Evolutionary conservation across 2,113 vertebrate genomes (phyloP), one percentile per base, ranked within the genome.

Genomic region (Campylorhamphus procurvoides): DNA sequence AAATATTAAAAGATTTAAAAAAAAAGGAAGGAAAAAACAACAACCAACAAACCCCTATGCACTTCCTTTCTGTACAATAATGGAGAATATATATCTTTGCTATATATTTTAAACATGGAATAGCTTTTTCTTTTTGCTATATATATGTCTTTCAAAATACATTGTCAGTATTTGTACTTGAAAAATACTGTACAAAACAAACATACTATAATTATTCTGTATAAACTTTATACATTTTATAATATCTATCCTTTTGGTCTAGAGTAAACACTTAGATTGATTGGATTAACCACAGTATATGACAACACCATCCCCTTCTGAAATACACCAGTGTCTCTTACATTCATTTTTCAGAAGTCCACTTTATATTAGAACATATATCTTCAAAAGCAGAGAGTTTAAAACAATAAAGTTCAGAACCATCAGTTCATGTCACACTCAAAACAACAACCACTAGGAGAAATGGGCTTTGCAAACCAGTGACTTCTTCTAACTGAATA

Each of bases 131-230:
- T 98, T 95, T 98, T 98, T 97, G 96, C 84, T 98, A 97, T 98
- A 98, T 97, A 98, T 98, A 98, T 98, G 98, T 98, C 96, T 98
- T 97, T 96, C 96, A 98, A 98, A 98, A 99, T 98, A 99, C 98
- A 98, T 96, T 97, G 97, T 98, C 98, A 98, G 98, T 98, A 98
- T 98, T 98, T 98, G 98, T 98, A 98, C 98, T 98, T 98, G 98
- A 99, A 99, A 99, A 98, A 98, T 98, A 98, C 98, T 98, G 98
- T 99, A 99, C 98, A 99, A 99, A 99, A 98, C 98, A 13, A 97
- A 98, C 97, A 97, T 98, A 98, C 97, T 98, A 98, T 98, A 98
- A 98, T 98, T 98, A 96, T 98, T 99, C 98, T 98, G 98, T 99
- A 98, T 98, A 99, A 99, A 99, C 98, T 99, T 98, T 99, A 98